Evolutionary conservation across 2,113 vertebrate genomes (phyloP).

Genomic region (Chrysochloris asiatica): DNA sequence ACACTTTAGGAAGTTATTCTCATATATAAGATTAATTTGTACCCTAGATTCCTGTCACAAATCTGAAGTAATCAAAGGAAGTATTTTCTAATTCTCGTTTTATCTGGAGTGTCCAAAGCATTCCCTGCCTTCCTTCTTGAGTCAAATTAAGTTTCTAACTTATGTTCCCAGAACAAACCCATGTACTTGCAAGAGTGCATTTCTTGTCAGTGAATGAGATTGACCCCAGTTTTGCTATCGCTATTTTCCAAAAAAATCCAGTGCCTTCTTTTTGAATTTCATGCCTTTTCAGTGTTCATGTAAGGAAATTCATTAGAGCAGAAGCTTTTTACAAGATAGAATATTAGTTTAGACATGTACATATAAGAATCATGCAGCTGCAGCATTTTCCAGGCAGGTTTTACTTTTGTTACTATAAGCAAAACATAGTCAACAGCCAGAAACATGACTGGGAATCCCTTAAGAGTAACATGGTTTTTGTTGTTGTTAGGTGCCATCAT

Average conservation of each 20-base stretch:
- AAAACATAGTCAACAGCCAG: not conserved
- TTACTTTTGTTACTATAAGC: not conserved
- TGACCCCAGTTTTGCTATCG: not conserved
- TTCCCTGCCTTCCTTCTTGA: not conserved
- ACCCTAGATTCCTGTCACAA: not conserved
- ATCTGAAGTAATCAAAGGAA: conserved; percentile 14
- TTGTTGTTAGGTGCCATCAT: too few species aligned
- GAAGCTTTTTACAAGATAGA: not conserved
- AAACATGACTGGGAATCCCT: not conserved
- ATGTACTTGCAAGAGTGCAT: not conserved
- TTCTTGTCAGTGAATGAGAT: not conserved
- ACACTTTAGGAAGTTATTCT: not conserved
- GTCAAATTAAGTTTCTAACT: not conserved
- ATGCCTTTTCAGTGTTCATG: too few species aligned
- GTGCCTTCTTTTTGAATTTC: not conserved
- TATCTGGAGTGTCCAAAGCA: not conserved
- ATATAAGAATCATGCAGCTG: not conserved
- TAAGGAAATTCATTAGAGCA: not conserved
- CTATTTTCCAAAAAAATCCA: not conserved
- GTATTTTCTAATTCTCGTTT: not conserved
- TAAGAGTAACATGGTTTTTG: not conserved
- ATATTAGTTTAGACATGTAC: not conserved
- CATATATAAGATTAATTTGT: conserved; percentile 12
- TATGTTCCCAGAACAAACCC: too few species aligned
- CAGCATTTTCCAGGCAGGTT: not conserved